A percentile compares a stretch with the other conserved stretches of the same genome.
Evolutionary conservation across 2,888 invertebrate genomes (phyloP).

Genomic region (Andrena dorsata): DNA sequence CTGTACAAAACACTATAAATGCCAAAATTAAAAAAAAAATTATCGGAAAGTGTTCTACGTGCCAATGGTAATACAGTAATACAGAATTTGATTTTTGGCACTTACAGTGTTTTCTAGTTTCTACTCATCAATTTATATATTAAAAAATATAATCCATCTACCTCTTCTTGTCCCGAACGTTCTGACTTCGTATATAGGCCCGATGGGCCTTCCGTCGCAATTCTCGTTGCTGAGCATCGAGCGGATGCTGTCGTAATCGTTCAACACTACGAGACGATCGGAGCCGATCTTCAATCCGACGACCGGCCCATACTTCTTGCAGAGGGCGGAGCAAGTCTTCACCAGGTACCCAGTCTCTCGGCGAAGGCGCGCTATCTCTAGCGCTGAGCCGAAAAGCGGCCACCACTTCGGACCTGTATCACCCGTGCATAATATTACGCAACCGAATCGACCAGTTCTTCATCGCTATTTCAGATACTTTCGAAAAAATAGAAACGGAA

Average conservation of each 20-base stretch:
- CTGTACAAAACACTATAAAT: too few relatives aligned
- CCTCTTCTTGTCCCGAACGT: constrained; percentile 91
- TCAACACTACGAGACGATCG: constrained; percentile 91
- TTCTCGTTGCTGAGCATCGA: constrained; percentile 92
- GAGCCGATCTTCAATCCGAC: constrained; percentile 92
- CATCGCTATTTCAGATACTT: neutral
- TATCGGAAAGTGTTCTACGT: too few relatives aligned
- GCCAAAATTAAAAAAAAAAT: too few relatives aligned
- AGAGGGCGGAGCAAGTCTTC: constrained; percentile 89
- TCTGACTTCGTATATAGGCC: constrained; percentile 91
- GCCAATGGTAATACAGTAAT: too few relatives aligned
- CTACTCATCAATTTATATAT: neutral
- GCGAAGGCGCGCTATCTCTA: constrained; percentile 88
- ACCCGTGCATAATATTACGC: neutral
- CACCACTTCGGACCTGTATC: constrained; percentile 89
- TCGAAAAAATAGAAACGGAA: neutral
- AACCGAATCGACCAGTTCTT: neutral
- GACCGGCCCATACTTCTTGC: constrained; percentile 87
- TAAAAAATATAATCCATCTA: constrained; percentile 58
- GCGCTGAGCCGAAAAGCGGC: constrained; percentile 91
- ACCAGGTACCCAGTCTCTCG: constrained; percentile 90
- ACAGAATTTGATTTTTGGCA: too few relatives aligned
- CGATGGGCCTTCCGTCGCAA: constrained; percentile 92
- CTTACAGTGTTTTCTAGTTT: neutral
- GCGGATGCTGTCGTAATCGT: constrained; percentile 89